Percentiles rank a stretch among this genome's conserved stretches.
These are phyloP conservation scores for Suillia variegata DNA, from an alignment of 2,888 invertebrate genomes.

Conservation along the genomic window DNA sequence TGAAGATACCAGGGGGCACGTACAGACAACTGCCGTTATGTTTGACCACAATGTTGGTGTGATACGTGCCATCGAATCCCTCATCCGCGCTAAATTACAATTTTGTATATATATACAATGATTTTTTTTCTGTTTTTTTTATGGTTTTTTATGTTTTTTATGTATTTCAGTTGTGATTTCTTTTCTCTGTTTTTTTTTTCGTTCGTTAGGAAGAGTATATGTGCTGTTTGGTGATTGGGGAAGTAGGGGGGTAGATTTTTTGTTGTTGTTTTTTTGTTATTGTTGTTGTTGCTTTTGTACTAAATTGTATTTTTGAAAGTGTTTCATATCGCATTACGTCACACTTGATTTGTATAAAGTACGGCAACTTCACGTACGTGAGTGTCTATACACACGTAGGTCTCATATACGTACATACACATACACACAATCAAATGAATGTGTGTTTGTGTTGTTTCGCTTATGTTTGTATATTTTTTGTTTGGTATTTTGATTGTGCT, in stretches of 20 bases:
- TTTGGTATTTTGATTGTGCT: not conserved
- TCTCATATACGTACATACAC: not conserved
- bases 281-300: slow-evolving; percentile 3
- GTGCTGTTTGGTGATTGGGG: slow-evolving; percentile 22
- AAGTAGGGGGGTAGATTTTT: too few species aligned
- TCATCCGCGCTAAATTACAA: slow-evolving; percentile 90
- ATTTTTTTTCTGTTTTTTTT: slow-evolving; percentile 27
- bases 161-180: slow-evolving; percentile 13
- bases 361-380: not conserved
- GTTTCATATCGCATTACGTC: not conserved
- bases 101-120: slow-evolving; percentile 43
- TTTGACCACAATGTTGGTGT: slow-evolving; percentile 99
- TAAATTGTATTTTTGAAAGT: slow-evolving; percentile 1
- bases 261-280: slow-evolving; percentile 9
- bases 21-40: slow-evolving; percentile 98
- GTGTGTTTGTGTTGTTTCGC: slow-evolving; percentile 2
- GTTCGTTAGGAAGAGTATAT: slow-evolving; percentile 10
- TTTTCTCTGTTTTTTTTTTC: slow-evolving; percentile 25
- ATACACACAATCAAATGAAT: not conserved
- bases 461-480: not conserved
- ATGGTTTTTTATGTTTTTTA: slow-evolving; percentile 19
- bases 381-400: not conserved
- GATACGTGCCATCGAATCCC: slow-evolving; percentile 99
- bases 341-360: not conserved
- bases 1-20: slow-evolving; percentile 99